Evolutionary conservation across 2,888 invertebrate genomes (phyloP), one percentile per base, ranked within the genome.

Genomic region (Alsophila aescularia): DNA sequence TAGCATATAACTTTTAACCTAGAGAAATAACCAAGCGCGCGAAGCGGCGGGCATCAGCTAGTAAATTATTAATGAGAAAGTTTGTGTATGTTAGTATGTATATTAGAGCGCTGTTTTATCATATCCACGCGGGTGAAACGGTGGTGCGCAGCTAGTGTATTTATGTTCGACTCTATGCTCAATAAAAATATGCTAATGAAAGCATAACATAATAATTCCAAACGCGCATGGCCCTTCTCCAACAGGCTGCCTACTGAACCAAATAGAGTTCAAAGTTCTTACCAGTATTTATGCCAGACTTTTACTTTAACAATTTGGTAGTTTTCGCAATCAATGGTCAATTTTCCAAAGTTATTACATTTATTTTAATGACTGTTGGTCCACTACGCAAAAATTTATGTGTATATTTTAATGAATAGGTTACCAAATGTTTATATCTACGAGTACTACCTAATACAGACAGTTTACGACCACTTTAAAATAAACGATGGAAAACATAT

Each of bases 211-310:
- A 5, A 27, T 32, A 35, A 54, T 49, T 49, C 54, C 2, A 34
- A 15, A 10, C 21, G 29, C 39, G 35, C 10, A 14, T 14, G 39
- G 49, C 55, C 55, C 50, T 55, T 55, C 55, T 55, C 50, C 16
- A 31, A 2, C 16, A 4, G 15, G 15, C 41, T 40, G 39, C 43
- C 43, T 40, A 50, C 41, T 55, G 44, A 55, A 36, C 50, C 41
- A 40, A 41, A 41, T 50, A 10, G 43, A 14, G 54, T 34, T 54
- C 44, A 49, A 35, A 54, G 40, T 40, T 34, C 21, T 34, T 21
- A 15, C 2, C 15, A 16, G 13, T 32, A 48, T 31, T 47, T 21
- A 24, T 34, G 41, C 24, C 36, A 24, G 35, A 44, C 50, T 50
- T 44, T 49, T 49, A 49, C 43, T 54, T 47, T 35, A 29, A 43